Evolutionary conservation across 2,888 invertebrate genomes (phyloP).

Genomic region (Drosophila pseudotalamancana): DNA sequence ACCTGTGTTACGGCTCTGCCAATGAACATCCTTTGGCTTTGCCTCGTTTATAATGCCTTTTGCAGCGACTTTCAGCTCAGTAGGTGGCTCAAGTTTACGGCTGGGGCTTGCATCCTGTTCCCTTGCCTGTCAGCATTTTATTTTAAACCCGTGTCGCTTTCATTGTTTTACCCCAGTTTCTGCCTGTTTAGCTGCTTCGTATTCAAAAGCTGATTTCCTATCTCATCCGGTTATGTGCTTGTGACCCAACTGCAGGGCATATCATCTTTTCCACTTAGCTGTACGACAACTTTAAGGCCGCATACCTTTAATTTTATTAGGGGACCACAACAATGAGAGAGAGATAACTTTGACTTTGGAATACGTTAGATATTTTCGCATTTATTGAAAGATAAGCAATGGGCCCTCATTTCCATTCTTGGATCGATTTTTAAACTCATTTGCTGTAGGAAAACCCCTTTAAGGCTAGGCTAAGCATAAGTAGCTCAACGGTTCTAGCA

Average conservation of each 20-base stretch:
- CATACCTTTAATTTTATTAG: background rate
- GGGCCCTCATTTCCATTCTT: background rate
- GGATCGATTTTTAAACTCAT: background rate
- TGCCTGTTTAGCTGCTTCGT: slow-evolving; percentile 26
- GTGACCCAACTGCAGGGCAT: slow-evolving; percentile 25
- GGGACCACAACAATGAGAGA: background rate
- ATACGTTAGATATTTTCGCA: slow-evolving; percentile 3
- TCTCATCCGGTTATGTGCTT: slow-evolving; percentile 50
- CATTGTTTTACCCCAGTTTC: slow-evolving; percentile 48
- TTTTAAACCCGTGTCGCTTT: slow-evolving; percentile 48
- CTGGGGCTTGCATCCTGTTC: slow-evolving; percentile 22
- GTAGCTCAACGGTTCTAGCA: slow-evolving; percentile 43
- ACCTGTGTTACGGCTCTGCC: slow-evolving; percentile 13
- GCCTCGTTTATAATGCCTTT: slow-evolving; percentile 60
- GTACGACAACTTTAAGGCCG: slow-evolving; percentile 24
- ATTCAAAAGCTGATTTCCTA: slow-evolving; percentile 40
- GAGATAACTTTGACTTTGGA: too few species aligned
- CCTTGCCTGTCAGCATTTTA: slow-evolving; percentile 44
- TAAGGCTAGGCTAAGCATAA: slow-evolving; percentile 32
- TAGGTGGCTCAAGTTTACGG: slow-evolving; percentile 56
- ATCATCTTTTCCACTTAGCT: slow-evolving; percentile 28
- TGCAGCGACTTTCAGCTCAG: slow-evolving; percentile 16
- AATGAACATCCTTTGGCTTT: slow-evolving; percentile 30
- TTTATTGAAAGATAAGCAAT: background rate
- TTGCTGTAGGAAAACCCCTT: background rate